These are phyloP conservation scores for Metacarcinus magister DNA, from an alignment of 2,888 invertebrate genomes.

Conservation along the genomic window DNA sequence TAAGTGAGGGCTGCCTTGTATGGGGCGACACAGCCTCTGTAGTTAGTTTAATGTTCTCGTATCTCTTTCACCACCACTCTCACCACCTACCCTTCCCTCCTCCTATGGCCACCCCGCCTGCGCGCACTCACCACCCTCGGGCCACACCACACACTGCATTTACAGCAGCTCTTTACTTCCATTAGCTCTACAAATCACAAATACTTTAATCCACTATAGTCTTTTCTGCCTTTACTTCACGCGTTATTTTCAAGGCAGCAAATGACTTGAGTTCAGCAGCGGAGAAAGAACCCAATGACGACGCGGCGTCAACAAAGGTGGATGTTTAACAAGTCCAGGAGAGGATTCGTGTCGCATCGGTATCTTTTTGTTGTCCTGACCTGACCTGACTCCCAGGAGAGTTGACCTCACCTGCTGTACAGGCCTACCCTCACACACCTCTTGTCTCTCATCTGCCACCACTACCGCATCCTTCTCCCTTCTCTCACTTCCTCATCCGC, in stretches of 20 bases:
- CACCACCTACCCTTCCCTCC: neutral
- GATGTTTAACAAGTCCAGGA: constrained; percentile 17
- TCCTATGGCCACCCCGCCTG: neutral
- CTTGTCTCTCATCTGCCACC: neutral
- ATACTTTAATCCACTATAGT: neutral
- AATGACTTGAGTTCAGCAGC: neutral
- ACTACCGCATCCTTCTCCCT: neutral
- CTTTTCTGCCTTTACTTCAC: neutral
- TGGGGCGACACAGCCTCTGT: constrained; percentile 30
- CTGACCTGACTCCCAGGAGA: neutral
- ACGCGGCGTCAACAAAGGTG: neutral
- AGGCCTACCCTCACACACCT: neutral
- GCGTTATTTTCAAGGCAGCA: neutral
- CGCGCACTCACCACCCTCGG: neutral
- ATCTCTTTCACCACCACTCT: constrained; percentile 33
- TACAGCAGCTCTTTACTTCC: neutral
- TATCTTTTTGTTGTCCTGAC: constrained; percentile 35
- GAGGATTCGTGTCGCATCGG: constrained; percentile 11
- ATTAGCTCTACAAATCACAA: neutral
- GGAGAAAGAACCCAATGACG: neutral
- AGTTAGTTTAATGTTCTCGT: constrained; percentile 30
- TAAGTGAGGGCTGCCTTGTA: constrained; percentile 31
- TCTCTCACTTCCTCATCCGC: neutral
- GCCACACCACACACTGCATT: neutral
- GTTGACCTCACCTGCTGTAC: constrained; percentile 11